These are phyloP conservation scores for Electrona antarctica DNA, from an alignment of 2,113 vertebrate genomes.

Conservation along the genomic window DNA sequence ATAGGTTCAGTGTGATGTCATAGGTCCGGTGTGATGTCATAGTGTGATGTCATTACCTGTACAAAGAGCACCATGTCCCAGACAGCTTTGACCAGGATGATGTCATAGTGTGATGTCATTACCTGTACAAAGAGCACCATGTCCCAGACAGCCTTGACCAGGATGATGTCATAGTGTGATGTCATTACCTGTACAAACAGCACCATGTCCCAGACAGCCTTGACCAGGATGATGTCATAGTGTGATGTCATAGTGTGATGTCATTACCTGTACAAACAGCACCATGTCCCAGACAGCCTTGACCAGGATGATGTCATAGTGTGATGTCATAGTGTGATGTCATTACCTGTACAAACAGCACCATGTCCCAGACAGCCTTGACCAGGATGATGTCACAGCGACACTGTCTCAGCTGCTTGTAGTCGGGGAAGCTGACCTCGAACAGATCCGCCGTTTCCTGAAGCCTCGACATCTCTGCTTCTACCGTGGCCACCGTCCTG, in stretches of 20 bases:
- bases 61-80: constrained; percentile 78
- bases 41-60: constrained; percentile 62
- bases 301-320: no score
- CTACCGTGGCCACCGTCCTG: constrained; percentile 63
- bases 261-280: constrained; percentile 77
- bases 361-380: constrained; percentile 82
- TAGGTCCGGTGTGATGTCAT: no score
- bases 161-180: no score
- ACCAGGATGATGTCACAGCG: constrained; percentile 77
- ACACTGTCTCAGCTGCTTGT: constrained; percentile 80
- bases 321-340: no score
- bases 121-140: constrained; percentile 81
- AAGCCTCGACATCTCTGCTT: constrained; percentile 78
- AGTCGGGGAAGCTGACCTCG: constrained; percentile 80
- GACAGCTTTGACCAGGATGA: no score
- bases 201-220: constrained; percentile 63
- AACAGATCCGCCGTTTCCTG: constrained; percentile 80
- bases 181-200: constrained; percentile 77
- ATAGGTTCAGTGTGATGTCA: constrained; percentile 26
- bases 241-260: no score
- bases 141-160: constrained; percentile 34
- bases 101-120: neutral
- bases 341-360: constrained; percentile 78
- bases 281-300: constrained; percentile 63
- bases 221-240: no score